Evolutionary conservation across 2,797 vertebrate species (phyloP).

Genomic region (Peromyscus eremicus): DNA sequence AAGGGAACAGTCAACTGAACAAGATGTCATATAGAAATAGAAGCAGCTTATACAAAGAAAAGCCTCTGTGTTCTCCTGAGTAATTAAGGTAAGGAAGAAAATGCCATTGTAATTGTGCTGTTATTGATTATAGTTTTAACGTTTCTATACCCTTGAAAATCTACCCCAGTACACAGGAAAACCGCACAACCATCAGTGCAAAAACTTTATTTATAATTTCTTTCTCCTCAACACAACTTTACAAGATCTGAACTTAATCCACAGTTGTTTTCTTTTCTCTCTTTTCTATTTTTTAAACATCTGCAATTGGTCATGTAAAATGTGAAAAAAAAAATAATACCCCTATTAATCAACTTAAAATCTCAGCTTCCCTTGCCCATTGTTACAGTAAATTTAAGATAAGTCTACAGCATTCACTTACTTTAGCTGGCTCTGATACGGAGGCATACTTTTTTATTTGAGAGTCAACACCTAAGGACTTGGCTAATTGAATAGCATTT

Average conservation of each 20-base stretch:
- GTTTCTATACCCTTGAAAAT: conserved; percentile 59
- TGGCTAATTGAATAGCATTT: conserved; percentile 96
- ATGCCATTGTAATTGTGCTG: background rate
- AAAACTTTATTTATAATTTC: conserved; percentile 89
- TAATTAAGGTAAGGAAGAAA: background rate
- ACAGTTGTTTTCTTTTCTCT: conserved; percentile 65
- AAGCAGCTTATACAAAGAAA: conserved; percentile 18
- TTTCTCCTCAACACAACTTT: conserved; percentile 69
- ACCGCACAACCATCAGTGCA: conserved; percentile 82
- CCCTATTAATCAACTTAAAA: conserved; percentile 72
- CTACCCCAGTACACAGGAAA: conserved; percentile 77
- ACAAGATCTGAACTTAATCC: conserved; percentile 84
- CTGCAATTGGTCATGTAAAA: conserved; percentile 83
- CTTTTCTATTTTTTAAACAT: conserved; percentile 73
- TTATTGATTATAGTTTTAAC: conserved; percentile 26
- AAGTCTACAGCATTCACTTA: conserved; percentile 96
- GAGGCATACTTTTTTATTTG: conserved; percentile 96
- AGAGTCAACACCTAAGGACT: conserved; percentile 95
- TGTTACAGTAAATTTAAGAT: conserved; percentile 93
- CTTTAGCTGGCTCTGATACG: conserved; percentile 95
- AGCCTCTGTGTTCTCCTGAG: conserved; percentile 31
- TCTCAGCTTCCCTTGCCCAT: conserved; percentile 44
- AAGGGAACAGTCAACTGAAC: conserved; percentile 30
- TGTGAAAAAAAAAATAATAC: conserved; percentile 60
- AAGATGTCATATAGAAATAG: conserved; percentile 6